A percentile compares a stretch with the other conserved stretches of the same genome.
phyloP scores from a whole-genome alignment of 2,113 vertebrate species.

The Camelus dromedarius region DNA sequence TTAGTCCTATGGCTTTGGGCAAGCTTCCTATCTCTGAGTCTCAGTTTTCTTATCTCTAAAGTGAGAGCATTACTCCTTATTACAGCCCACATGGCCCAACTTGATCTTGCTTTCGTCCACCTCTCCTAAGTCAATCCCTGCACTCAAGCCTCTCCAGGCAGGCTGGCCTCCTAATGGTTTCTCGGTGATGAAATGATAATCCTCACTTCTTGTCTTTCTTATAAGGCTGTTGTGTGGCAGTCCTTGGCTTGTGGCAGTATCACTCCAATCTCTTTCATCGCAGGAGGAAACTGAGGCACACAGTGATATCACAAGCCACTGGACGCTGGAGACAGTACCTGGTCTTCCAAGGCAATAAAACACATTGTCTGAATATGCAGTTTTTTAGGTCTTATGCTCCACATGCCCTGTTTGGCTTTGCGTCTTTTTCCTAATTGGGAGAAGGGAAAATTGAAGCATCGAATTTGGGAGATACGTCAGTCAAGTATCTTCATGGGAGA shows the following conservation, averaged over 20 bases:
- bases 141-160: neutral
- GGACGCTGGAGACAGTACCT: neutral
- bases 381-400: neutral
- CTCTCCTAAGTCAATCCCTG: neutral
- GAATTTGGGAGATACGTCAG: neutral
- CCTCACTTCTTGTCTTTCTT: too few species aligned
- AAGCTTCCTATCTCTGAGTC: neutral
- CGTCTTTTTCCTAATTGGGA: neutral
- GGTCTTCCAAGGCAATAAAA: neutral
- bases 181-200: too few species aligned
- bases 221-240: too few species aligned
- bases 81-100: neutral
- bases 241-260: too few species aligned
- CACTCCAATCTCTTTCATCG: neutral
- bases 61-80: neutral
- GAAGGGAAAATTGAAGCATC: neutral
- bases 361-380: neutral
- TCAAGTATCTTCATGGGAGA: neutral
- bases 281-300: neutral
- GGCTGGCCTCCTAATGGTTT: neutral
- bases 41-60: neutral
- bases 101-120: neutral
- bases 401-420: neutral
- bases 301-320: neutral
- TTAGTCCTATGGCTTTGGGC: neutral